Percentiles rank a stretch among this genome's conserved stretches.
phyloP scores from a whole-genome alignment of 2,888 invertebrate genomes.

The Tryphoninae sp. region DNA sequence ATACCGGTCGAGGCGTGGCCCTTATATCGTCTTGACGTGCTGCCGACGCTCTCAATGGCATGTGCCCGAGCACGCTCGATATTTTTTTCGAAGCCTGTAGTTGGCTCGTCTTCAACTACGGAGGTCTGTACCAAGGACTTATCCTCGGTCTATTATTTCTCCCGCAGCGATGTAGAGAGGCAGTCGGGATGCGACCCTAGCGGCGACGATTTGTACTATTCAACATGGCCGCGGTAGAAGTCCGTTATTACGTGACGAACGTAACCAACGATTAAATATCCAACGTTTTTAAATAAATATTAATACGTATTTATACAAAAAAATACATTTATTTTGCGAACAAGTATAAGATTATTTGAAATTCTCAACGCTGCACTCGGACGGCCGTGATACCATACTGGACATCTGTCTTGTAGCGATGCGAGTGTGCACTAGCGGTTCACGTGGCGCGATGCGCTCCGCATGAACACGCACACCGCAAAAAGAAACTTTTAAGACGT shows the following conservation, averaged over 20 bases:
- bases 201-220: neutral
- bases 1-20: slow-evolving; percentile 66
- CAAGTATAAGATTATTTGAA: neutral
- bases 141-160: neutral
- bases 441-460: slow-evolving; percentile 9
- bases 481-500: slow-evolving; percentile 68
- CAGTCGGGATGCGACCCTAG: slow-evolving; percentile 6
- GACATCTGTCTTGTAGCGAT: neutral
- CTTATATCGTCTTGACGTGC: slow-evolving; percentile 58
- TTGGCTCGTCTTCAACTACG: neutral
- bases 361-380: neutral
- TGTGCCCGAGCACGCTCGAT: neutral
- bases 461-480: slow-evolving; percentile 61
- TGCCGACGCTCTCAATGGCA: slow-evolving; percentile 2
- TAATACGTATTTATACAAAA: too few species aligned
- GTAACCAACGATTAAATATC: too few species aligned
- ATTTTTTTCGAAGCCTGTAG: neutral
- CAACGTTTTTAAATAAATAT: too few species aligned
- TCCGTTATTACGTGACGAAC: too few species aligned
- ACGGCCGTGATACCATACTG: neutral
- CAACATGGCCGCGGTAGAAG: neutral
- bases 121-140: neutral
- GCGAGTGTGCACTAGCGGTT: neutral
- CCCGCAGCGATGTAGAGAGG: neutral
- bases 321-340: too few species aligned